Conservation (phyloP, 2,797 vertebrate genomes). For the Lagodon rhomboides region DNA sequence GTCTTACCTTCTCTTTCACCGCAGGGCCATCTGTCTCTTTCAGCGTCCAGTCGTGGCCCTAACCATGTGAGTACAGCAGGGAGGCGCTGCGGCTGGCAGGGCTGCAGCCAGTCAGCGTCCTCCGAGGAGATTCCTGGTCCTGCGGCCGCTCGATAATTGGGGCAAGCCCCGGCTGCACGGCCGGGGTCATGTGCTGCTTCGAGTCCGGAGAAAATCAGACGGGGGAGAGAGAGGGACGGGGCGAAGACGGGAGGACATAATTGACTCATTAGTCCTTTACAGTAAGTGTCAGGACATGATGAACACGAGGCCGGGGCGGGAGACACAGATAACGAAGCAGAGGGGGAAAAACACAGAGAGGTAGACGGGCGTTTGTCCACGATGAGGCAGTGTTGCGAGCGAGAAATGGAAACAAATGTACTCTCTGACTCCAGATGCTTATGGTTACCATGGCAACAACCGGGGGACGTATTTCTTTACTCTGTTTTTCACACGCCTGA, state of each 20-base stretch:
- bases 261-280: slow-evolving; percentile 46
- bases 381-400: slow-evolving; percentile 39
- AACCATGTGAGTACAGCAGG: slow-evolving; percentile 7
- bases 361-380: slow-evolving; percentile 15
- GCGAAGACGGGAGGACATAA: background rate
- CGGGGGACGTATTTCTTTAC: slow-evolving; percentile 2
- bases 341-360: background rate
- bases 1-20: background rate
- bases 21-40: slow-evolving; percentile 28
- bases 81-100: background rate
- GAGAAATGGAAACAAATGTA: background rate
- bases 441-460: slow-evolving; percentile 46
- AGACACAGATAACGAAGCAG: background rate
- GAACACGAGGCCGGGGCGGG: background rate
- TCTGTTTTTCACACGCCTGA: background rate
- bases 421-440: slow-evolving; percentile 4
- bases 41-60: background rate
- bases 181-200: slow-evolving; percentile 25
- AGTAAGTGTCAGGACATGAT: slow-evolving; percentile 28
- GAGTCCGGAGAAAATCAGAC: slow-evolving; percentile 19
- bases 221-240: background rate
- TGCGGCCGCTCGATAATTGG: slow-evolving; percentile 29
- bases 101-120: slow-evolving; percentile 32
- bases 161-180: slow-evolving; percentile 20
- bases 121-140: slow-evolving; percentile 24